Conservation (phyloP, 2,888 invertebrate species). For the Pelosia muscerda region DNA sequence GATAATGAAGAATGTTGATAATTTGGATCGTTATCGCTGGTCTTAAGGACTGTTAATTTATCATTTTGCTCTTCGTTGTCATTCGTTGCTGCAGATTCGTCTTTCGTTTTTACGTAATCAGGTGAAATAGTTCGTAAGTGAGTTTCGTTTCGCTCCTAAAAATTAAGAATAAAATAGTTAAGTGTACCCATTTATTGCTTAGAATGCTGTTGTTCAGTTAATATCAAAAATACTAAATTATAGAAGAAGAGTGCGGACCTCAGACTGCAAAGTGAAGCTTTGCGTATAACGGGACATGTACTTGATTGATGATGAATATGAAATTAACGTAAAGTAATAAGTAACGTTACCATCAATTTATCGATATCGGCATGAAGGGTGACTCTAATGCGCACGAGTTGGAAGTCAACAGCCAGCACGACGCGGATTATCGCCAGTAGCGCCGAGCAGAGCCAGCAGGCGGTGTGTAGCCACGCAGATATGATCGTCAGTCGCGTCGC, state of each 20-base stretch:
- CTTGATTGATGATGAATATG: not conserved
- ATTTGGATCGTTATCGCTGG: slow-evolving; percentile 24
- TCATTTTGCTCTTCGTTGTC: slow-evolving; percentile 1
- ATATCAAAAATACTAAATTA: not conserved
- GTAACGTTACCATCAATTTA: slow-evolving; percentile 67
- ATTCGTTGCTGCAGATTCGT: slow-evolving; percentile 25
- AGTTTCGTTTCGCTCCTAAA: slow-evolving; percentile 70
- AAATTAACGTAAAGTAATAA: not conserved
- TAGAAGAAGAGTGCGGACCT: not conserved
- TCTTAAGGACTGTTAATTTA: slow-evolving; percentile 28
- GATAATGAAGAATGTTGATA: slow-evolving; percentile 54
- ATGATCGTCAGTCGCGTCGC: slow-evolving; percentile 74
- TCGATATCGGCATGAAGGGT: slow-evolving; percentile 72
- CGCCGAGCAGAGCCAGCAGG: slow-evolving; percentile 76
- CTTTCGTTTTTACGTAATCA: slow-evolving; percentile 47
- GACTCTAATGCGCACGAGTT: slow-evolving; percentile 69
- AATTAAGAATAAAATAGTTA: not conserved
- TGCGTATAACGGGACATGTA: no score
- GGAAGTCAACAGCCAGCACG: slow-evolving; percentile 75
- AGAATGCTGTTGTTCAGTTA: not conserved
- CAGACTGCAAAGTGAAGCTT: not conserved
- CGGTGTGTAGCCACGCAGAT: slow-evolving; percentile 79
- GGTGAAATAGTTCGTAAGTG: slow-evolving; percentile 72
- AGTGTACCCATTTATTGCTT: not conserved
- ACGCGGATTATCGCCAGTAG: slow-evolving; percentile 66